Evolutionary conservation across 2,888 invertebrate genomes (phyloP), one percentile per base, ranked within the genome.

Genomic region (Watsonalla cultraria): DNA sequence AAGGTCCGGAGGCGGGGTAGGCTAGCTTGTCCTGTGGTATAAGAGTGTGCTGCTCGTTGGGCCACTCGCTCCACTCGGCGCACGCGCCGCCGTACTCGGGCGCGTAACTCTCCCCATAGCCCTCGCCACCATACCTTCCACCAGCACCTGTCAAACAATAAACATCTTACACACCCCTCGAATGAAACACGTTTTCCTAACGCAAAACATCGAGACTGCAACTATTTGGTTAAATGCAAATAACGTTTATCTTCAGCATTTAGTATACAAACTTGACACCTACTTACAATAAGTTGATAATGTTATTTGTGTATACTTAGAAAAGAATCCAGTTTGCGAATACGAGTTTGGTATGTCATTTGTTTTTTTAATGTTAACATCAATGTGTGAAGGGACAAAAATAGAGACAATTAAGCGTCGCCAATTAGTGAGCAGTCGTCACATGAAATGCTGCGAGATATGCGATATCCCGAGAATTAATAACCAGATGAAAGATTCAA

Each of bases 1-100:
- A 93, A 51, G 93, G 93, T 60, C 93, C 93, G 8, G 92, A 92
- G 34, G 88, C 81, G 46, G 90, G 90, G 70, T 91, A 90, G 51
- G 90, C 76, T 58, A 82, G 91, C 79, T 84, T 91, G 84, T 82
- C 92, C 76, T 87, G 92, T 33, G 90, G 89, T 54, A 91, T 78
- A 57, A 91, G 83, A 57, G 90, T 78, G 72, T 91, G 90, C 71
- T 90, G 91, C 64, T 91, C 90, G 62, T 81, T 78, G 14, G 84
- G 85, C 89, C 91, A 90, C 64, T 90, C 86, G 69, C 78, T 78
- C 86, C 90, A 90, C 60, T 90, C 91, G 5, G 87, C 78, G 76
- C 90, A 86, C n/a, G 80, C 78, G 65, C 86, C 86, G 59, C 85
- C 86, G 74, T 90, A 90, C 71, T 90, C 89, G 45, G 87, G 77